phyloP scores from a whole-genome alignment of 2,113 vertebrate species.

The Phainopepla nitens region DNA sequence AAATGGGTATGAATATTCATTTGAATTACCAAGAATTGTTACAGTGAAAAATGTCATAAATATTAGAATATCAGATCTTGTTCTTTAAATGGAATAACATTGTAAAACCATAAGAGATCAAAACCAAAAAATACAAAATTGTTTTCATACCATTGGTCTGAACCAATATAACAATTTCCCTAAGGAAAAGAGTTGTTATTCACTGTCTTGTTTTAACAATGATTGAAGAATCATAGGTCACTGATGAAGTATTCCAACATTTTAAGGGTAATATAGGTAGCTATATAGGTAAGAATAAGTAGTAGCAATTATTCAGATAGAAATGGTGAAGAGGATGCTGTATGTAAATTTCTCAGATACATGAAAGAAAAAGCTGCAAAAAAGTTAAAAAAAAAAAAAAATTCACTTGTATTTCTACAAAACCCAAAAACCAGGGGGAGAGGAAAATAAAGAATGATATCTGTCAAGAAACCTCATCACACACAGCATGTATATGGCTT shows the following conservation, averaged over 20 bases:
- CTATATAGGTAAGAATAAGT: neutral
- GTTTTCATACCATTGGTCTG: neutral
- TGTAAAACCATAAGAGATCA: neutral
- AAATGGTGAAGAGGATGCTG: neutral
- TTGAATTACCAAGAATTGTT: neutral
- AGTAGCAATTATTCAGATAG: neutral
- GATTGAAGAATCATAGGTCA: neutral
- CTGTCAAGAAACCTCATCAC: neutral
- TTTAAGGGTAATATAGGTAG: neutral
- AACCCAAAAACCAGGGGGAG: neutral
- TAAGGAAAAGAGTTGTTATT: neutral
- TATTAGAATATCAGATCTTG: neutral
- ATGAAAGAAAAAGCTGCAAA: neutral
- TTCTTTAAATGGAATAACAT: neutral
- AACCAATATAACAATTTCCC: neutral
- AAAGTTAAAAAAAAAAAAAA: neutral
- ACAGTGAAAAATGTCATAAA: neutral
- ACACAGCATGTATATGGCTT: slow-evolving; percentile 21
- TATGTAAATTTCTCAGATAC: neutral
- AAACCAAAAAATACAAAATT: neutral
- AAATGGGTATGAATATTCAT: neutral
- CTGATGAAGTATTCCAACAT: neutral
- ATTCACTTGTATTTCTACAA: neutral
- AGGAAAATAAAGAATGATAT: neutral
- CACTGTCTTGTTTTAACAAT: neutral